A percentile compares a stretch with the other conserved stretches of the same genome.
Evolutionary conservation across 2,113 vertebrate genomes (phyloP).

Genomic region (Gambusia holbrooki): DNA sequence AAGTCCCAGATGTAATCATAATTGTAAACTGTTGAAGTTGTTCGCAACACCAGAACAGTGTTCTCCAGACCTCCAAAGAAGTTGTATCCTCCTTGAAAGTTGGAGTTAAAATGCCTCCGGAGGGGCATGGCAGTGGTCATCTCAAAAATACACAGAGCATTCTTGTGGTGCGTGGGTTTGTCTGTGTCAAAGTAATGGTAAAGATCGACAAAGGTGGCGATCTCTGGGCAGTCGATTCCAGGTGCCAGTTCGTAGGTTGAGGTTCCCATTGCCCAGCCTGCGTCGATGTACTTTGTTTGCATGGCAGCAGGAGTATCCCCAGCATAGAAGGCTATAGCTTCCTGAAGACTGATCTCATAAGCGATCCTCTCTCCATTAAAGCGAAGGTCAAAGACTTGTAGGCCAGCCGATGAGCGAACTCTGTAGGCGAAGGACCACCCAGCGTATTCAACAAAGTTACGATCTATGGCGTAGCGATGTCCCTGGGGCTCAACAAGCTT

Average conservation of each 20-base stretch:
- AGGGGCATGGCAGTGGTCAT: constrained; percentile 86
- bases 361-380: constrained; percentile 87
- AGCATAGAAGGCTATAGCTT: constrained; percentile 88
- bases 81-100: constrained; percentile 83
- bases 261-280: constrained; percentile 88
- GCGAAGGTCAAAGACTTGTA: constrained; percentile 88
- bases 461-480: constrained; percentile 78
- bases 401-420: constrained; percentile 85
- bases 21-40: constrained; percentile 91
- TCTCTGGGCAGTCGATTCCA: constrained; percentile 90
- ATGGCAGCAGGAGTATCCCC: constrained; percentile 88
- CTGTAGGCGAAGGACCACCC: constrained; percentile 91
- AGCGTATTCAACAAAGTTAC: constrained; percentile 83
- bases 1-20: constrained; percentile 98
- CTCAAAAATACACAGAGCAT: constrained; percentile 90
- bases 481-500: constrained; percentile 85
- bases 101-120: constrained; percentile 86
- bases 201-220: constrained; percentile 84
- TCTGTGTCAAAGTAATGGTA: constrained; percentile 86
- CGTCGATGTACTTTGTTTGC: constrained; percentile 92
- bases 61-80: constrained; percentile 88
- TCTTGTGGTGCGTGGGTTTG: constrained; percentile 77
- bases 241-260: constrained; percentile 83
- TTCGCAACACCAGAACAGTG: constrained; percentile 85
- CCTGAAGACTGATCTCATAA: constrained; percentile 91